Evolutionary conservation across 1,140 invertebrate genomes (phyloP), one percentile per base, ranked within the genome.

Genomic region (Lysiphlebus fabarum): DNA sequence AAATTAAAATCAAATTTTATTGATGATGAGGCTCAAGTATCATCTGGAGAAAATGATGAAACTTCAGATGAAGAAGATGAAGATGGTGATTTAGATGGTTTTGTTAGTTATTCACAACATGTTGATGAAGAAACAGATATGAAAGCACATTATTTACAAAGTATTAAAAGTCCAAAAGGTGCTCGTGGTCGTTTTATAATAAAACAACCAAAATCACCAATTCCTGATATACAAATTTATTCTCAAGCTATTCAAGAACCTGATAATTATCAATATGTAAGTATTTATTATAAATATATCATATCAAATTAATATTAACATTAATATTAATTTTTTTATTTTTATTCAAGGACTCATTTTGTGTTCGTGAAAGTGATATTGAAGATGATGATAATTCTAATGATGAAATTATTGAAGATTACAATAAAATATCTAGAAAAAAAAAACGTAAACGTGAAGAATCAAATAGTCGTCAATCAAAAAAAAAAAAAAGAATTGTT

Each of bases 101-200:
- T 79, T 36, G 66, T 79, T 0, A 79, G 75, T 57, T 66, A 78
- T 36, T 71, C 74, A 1, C 77, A 79, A 55, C 70, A 81, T 38
- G 63, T 72, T 6, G 70, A 77, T 6, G 74, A 77, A 47, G 38
- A 69, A 36, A 61, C 77, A 9, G 78, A 85, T 59, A 82, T 85
- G 77, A 73, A 81, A 34, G 82, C 77, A 5, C 76, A 83, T 60
- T 88, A 87, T 69, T 67, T 87, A 17, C 81, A 82, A 60, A 83
- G 83, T 14, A 65, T 83, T 4, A 84, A 74, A 36, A 75, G 74
- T 56, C 74, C 73, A 1, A 3, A 48, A 0, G 62, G 56, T 41
- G 55, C 11, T 53, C 41, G 53, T 1, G 62, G 65, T 0, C 63
- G 53, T 6, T 77, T 74, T 53, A 2, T 69, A 42, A 63, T 78